Base-by-base conservation (phyloP, 1,140 invertebrate genomes). In the Radopholus similis region DNA sequence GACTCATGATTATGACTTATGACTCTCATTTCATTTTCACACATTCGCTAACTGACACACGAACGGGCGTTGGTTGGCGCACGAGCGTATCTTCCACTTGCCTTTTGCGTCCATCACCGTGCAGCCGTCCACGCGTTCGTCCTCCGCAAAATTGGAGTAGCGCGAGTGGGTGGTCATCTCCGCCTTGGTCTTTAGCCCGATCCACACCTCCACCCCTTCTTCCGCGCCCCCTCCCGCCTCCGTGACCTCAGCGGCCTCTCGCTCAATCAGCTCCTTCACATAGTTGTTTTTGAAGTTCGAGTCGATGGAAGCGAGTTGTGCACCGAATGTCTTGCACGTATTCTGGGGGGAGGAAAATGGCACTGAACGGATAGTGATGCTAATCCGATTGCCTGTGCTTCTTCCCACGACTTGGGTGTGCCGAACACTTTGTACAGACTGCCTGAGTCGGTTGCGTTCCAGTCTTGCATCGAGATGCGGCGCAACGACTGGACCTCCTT, bases 181-280 rank as follows among this genome's bases (percentile, higher is more conserved):
- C 23, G 66, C 68, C 37, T 70, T 72, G 5, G 66, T 68, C 53
- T 68, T 68, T 42, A 68, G 30, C 15, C 66, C 66, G 37, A 68
- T 68, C 66, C 66, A 68, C 15, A 49, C 65, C 28, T 68, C 66
- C 5, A 21, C 18, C 34, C n/a, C 47, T 15, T 37, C n/a, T 28
- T 66, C 32, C 15, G 40, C 68, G 13, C 21, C 64, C 11, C 40
- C 59, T 18, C 68, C 64, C 5, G 28, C 18, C 32, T 21, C 53
- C 8, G 26, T 11, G 21, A 69, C 26, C 18, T 69, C 53, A 18
- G n/a, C 67, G 54, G 38, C 32, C 23, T 15, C 30, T 15, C 21
- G 3, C 23, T 30, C 42, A 63, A 63, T 63, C 56, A 58, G 42
- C 26, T 68, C 49, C 21, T 42, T 72, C 21, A 68, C 66, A 56